A percentile compares a stretch with the other conserved stretches of the same genome.
These are phyloP conservation scores for Leptinotarsa tumamoca DNA, from an alignment of 2,888 invertebrate species.

Conservation along the genomic window DNA sequence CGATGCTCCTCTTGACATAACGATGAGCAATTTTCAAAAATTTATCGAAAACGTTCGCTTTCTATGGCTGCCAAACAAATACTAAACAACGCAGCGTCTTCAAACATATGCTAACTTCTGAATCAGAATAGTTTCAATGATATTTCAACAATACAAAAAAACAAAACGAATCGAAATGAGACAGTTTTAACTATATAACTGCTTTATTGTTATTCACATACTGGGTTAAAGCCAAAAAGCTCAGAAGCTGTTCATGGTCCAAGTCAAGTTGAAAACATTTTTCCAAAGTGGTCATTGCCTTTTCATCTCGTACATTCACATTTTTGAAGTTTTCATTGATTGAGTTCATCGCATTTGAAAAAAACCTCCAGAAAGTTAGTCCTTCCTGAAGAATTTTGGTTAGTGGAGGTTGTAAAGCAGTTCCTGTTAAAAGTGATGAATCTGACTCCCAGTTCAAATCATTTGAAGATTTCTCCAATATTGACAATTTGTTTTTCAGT, in stretches of 20 bases:
- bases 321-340: slow-evolving; percentile 55
- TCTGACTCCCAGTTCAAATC: slow-evolving; percentile 58
- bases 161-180: background rate
- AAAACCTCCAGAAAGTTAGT: slow-evolving; percentile 57
- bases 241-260: slow-evolving; percentile 46
- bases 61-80: too few species aligned
- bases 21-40: too few species aligned
- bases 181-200: slow-evolving; percentile 37
- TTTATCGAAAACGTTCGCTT: too few species aligned
- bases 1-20: too few species aligned
- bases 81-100: too few species aligned
- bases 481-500: slow-evolving; percentile 57
- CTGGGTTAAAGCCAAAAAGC: slow-evolving; percentile 60
- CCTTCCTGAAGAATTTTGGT: slow-evolving; percentile 56
- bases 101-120: too few species aligned
- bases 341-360: slow-evolving; percentile 51
- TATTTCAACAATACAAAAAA: too few species aligned
- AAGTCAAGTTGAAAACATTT: slow-evolving; percentile 58
- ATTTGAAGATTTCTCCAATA: slow-evolving; percentile 56
- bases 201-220: slow-evolving; percentile 58
- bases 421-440: slow-evolving; percentile 58
- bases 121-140: too few species aligned
- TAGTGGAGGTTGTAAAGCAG: slow-evolving; percentile 60
- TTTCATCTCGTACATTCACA: slow-evolving; percentile 54
- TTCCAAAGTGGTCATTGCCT: slow-evolving; percentile 53